Base-by-base conservation (phyloP, 2,113 vertebrate species). In the Hiodon alosoides region DNA sequence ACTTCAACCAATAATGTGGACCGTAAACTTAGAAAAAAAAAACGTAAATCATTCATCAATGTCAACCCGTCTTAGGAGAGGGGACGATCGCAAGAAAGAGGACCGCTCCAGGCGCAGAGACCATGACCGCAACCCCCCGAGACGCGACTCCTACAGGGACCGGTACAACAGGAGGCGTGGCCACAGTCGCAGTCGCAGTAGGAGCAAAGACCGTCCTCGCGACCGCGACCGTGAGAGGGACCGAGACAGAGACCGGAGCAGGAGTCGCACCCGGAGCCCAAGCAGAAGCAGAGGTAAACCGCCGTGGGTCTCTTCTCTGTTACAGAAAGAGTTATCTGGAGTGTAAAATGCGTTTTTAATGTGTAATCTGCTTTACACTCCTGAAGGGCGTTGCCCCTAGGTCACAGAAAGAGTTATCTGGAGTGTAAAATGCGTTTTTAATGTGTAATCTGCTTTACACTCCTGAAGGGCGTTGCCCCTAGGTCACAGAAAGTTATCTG, bases 31-130 rank as follows among this genome's bases (percentile, higher is more conserved):
- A 1, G 2, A 31, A 31, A 31, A 31, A 31, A 31, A 31, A 31
- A 31, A 31, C 31, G 2, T 31, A 31, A 31, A 31, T 31, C 31
- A 31, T 31, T 31, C 31, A 31, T 31, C 31, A 31, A 31, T 31
- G 31, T 31, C 31, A 31, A 31, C 0, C 31, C 31, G 31, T 31
- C 31, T 31, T 80, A 99, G 97, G 88, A 95, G 94, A 86, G 91
- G 91, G 1, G 97, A 99, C 83, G 97, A 99, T 73, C 94, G 96
- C 76, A 95, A 98, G 76, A 95, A 97, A 83, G 96, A 98, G 5
- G 97, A 99, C 74, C 97, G 98, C 61, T 92, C 94, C 81, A 93
- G 97, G 4, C 98, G 98, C 85, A 91, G 98, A 77, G 98, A 99
- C 60, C 98, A 98, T 77, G 97, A 99, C 61, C 91, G 96, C 74